These are phyloP conservation scores for Drosophila koepferae DNA, from an alignment of 2,888 invertebrate species.

Conservation along the genomic window DNA sequence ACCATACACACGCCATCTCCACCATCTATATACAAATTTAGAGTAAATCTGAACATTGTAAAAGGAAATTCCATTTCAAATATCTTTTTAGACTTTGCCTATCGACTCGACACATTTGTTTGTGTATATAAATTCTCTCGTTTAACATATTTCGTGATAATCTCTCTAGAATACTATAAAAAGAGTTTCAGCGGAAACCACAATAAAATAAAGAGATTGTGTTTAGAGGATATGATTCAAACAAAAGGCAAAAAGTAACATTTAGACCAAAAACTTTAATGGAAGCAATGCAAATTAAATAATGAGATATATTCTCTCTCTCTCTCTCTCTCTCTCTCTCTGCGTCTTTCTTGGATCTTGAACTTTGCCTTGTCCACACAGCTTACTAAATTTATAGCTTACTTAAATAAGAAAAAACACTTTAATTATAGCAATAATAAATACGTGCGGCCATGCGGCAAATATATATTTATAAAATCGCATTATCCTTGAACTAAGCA, in stretches of 20 bases:
- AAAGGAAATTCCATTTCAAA: neutral
- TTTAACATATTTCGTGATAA: neutral
- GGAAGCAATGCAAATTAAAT: constrained; percentile 11
- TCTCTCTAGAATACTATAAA: neutral
- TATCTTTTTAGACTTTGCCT: neutral
- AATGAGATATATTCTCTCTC: neutral
- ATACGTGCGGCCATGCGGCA: constrained; percentile 21
- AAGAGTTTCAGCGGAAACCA: constrained; percentile 36
- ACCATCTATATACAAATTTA: neutral
- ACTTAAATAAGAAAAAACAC: constrained; percentile 24
- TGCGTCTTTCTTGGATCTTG: neutral
- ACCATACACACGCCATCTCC: neutral
- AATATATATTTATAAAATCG: constrained; percentile 21
- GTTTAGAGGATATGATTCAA: constrained; percentile 49
- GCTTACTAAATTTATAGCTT: constrained; percentile 27
- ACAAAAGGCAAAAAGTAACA: neutral
- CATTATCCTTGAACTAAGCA: constrained; percentile 69
- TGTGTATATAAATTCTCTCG: neutral
- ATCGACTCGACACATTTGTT: neutral
- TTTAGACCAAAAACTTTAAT: constrained; percentile 9
- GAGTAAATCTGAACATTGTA: neutral
- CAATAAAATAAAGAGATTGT: constrained; percentile 28
- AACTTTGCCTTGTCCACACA: neutral
- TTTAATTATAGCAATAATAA: constrained; percentile 37
- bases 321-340: too few species aligned